Evolutionary conservation across 2,888 invertebrate genomes (phyloP).

Genomic region (Campoplex capitator): DNA sequence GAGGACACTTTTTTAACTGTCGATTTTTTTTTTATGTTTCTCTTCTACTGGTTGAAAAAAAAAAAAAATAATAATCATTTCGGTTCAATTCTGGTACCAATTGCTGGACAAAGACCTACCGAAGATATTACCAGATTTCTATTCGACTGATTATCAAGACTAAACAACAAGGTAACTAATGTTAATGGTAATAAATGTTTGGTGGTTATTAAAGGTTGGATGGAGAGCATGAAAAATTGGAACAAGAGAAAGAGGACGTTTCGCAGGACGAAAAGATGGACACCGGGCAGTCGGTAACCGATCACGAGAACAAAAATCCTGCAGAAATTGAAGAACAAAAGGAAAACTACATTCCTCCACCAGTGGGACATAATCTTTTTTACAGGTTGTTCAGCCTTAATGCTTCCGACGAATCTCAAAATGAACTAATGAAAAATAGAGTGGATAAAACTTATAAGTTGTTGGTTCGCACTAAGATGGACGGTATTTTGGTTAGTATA

Average conservation of each 20-base stretch:
- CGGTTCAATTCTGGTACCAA: no score
- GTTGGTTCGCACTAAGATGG: slow-evolving; percentile 75
- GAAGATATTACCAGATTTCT: no score
- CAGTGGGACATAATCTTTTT: slow-evolving; percentile 67
- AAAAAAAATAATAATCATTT: no score
- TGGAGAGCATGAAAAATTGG: slow-evolving; percentile 8
- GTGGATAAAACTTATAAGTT: slow-evolving; percentile 74
- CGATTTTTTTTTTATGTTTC: background rate
- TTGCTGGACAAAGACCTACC: no score
- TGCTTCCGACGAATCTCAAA: slow-evolving; percentile 67
- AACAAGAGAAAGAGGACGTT: background rate
- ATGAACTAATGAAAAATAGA: slow-evolving; percentile 73
- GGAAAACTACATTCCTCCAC: slow-evolving; percentile 40
- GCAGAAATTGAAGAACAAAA: background rate
- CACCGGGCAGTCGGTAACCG: background rate
- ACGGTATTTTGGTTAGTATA: slow-evolving; percentile 74
- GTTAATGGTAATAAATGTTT: background rate
- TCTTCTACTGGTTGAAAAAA: background rate
- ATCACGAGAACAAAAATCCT: slow-evolving; percentile 26
- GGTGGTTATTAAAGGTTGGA: slow-evolving; percentile 43
- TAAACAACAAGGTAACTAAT: background rate
- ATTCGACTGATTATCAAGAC: no score
- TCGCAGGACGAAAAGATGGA: slow-evolving; percentile 18
- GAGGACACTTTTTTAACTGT: background rate
- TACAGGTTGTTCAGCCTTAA: slow-evolving; percentile 75